phyloP scores from a whole-genome alignment of 2,113 vertebrate genomes.

The Heterochromis multidens region DNA sequence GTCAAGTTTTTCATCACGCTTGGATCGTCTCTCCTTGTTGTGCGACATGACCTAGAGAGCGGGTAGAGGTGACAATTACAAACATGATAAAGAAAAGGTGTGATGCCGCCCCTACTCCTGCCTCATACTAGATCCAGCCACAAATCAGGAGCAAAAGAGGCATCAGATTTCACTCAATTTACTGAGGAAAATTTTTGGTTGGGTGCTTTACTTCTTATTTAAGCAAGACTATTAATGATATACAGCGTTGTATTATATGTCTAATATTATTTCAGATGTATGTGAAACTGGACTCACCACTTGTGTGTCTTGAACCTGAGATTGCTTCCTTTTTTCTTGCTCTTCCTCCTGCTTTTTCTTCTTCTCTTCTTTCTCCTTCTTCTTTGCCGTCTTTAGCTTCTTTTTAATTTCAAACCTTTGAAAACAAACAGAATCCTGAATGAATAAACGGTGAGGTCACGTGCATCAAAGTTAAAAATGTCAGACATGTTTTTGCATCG shows the following conservation, averaged over 20 bases:
- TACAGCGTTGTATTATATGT: background rate
- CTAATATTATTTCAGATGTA: background rate
- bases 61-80: background rate
- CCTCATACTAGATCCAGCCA: background rate
- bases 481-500: background rate
- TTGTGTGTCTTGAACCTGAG: conserved; percentile 93
- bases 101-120: background rate
- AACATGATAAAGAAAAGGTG: background rate
- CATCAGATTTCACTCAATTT: background rate
- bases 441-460: background rate
- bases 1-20: conserved; percentile 95
- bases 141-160: background rate
- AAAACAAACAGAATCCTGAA: background rate
- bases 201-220: background rate
- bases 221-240: background rate
- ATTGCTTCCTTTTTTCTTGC: conserved; percentile 94
- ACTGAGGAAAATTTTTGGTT: background rate
- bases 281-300: conserved; percentile 71
- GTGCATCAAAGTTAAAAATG: background rate
- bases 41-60: conserved; percentile 90
- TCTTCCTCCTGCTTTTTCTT: conserved; percentile 98
- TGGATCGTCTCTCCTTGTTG: conserved; percentile 96
- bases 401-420: conserved; percentile 98
- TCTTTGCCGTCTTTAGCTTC: conserved; percentile 97
- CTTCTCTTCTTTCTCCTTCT: conserved; percentile 98